phyloP scores from a whole-genome alignment of 2,888 invertebrate species.

The Parasteatoda lunata region DNA sequence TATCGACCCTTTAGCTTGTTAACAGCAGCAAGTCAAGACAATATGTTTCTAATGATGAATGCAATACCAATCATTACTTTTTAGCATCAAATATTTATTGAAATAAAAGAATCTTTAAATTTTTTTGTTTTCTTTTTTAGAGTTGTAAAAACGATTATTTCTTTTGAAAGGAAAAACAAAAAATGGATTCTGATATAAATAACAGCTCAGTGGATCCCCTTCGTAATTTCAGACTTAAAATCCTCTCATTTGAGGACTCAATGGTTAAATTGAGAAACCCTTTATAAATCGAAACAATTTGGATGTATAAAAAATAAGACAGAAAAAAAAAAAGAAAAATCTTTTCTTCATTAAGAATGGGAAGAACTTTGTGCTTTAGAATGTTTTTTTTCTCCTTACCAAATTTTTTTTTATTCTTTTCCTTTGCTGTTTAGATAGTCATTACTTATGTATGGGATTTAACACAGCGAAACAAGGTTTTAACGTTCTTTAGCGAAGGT shows the following conservation, averaged over 20 bases:
- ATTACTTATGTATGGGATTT: conserved; percentile 66
- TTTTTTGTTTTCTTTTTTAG: too few species aligned
- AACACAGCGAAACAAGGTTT: conserved; percentile 51
- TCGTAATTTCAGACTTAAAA: background rate
- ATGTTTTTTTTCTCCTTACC: conserved; percentile 22
- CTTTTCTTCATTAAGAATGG: conserved; percentile 57
- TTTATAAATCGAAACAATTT: conserved; percentile 43
- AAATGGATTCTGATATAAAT: too few species aligned
- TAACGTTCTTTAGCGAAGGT: conserved; percentile 2
- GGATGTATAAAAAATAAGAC: background rate
- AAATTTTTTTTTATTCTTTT: conserved; percentile 11
- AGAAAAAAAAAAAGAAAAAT: conserved; percentile 39
- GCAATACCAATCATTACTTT: too few species aligned
- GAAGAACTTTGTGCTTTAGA: conserved; percentile 35
- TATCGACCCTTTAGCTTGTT: too few species aligned
- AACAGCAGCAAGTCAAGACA: too few species aligned
- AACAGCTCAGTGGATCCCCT: too few species aligned
- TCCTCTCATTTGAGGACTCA: conserved; percentile 37
- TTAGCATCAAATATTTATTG: too few species aligned
- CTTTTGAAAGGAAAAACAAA: too few species aligned
- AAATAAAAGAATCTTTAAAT: too few species aligned
- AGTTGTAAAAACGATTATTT: too few species aligned
- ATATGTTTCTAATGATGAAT: too few species aligned
- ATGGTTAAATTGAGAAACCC: conserved; percentile 51
- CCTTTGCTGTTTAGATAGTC: conserved; percentile 40